Percentiles rank a stretch among this genome's conserved stretches.
Evolutionary conservation across 2,797 vertebrate species (phyloP).

Genomic region (Lophotriccus pileatus): DNA sequence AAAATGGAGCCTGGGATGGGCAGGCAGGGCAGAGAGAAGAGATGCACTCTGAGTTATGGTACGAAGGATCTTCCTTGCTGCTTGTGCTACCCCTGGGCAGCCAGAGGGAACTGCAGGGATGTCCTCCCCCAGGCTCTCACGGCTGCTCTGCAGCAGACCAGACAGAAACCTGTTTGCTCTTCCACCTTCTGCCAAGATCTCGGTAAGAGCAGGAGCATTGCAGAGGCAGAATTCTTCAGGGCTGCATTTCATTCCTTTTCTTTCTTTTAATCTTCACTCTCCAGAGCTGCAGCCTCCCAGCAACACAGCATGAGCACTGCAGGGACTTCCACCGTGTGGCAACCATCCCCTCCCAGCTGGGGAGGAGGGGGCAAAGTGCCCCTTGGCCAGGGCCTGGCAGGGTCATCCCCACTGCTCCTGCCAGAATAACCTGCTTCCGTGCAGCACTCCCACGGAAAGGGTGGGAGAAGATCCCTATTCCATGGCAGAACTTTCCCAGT

Average conservation of each 20-base stretch:
- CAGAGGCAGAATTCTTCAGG: background rate
- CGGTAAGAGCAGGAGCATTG: background rate
- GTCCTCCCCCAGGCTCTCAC: background rate
- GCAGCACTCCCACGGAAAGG: background rate
- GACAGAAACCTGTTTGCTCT: background rate
- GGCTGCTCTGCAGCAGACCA: background rate
- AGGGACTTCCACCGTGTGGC: background rate
- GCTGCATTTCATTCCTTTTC: rapidly evolving
- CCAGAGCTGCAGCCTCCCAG: background rate
- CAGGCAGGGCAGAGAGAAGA: background rate
- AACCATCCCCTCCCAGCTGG: background rate
- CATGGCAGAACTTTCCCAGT: background rate
- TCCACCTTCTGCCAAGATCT: background rate
- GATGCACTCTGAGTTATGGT: background rate
- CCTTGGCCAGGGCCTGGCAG: background rate
- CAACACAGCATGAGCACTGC: background rate
- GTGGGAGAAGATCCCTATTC: background rate
- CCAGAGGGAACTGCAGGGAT: background rate
- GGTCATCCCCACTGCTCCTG: background rate
- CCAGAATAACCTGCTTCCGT: background rate
- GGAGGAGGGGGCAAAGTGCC: background rate
- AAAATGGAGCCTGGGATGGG: background rate
- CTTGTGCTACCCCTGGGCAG: background rate
- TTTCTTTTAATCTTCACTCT: background rate
- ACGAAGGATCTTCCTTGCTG: background rate